A percentile compares a stretch with the other conserved stretches of the same genome.
These are phyloP conservation scores for Crocodylus rhombifer DNA, from an alignment of 2,797 vertebrate genomes.

Conservation along the genomic window DNA sequence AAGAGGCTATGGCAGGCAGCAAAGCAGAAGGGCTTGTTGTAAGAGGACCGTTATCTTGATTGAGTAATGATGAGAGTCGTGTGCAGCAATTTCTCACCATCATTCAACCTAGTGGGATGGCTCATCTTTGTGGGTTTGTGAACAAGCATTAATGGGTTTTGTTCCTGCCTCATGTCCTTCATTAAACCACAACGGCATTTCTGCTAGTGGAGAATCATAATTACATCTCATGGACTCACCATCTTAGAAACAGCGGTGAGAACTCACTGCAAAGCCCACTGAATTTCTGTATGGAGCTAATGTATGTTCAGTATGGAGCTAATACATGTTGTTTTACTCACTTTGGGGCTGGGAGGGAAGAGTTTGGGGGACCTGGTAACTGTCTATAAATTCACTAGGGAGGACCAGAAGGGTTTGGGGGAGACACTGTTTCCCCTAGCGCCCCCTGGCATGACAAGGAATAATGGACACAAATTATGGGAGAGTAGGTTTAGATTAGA, in stretches of 20 bases:
- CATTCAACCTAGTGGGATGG: not conserved
- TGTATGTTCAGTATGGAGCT: not conserved
- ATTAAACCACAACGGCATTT: not conserved
- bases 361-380: too few species aligned
- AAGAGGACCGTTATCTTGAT: not conserved
- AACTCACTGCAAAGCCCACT: not conserved
- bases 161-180: not conserved
- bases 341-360: not conserved
- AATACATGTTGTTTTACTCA: not conserved
- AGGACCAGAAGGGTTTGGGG: too few species aligned
- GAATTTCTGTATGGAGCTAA: not conserved
- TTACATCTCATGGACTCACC: not conserved
- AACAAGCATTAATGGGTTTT: not conserved
- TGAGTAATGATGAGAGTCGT: not conserved
- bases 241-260: not conserved
- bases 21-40: not conserved
- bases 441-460: too few species aligned
- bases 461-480: too few species aligned
- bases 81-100: not conserved
- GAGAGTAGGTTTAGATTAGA: too few species aligned
- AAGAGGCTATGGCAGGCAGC: rapidly evolving
- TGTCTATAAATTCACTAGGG: too few species aligned
- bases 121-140: not conserved
- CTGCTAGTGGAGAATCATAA: not conserved
- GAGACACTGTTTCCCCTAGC: too few species aligned